Conservation (phyloP, 1,140 invertebrate species). For the Meteorus sp. region DNA sequence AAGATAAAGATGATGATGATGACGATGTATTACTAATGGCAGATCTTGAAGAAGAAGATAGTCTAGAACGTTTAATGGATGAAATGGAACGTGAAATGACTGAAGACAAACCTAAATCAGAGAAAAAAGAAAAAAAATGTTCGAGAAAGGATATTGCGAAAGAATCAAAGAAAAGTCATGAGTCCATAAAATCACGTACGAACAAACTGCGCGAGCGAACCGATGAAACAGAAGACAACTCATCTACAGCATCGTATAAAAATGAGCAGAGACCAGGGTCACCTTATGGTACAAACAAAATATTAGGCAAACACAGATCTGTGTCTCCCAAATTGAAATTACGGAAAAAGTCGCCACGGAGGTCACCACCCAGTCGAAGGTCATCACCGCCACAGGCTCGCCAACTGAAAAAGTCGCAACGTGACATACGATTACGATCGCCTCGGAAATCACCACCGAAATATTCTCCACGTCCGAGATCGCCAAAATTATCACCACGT, state of each 20-base stretch:
- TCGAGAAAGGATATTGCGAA: conserved; percentile 26
- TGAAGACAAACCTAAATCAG: conserved; percentile 30
- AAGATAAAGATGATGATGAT: conserved; percentile 46
- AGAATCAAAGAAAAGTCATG: conserved; percentile 22
- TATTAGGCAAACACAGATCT: conserved; percentile 35
- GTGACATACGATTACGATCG: conserved; percentile 39
- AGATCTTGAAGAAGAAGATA: conserved; percentile 54
- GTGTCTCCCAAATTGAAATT: conserved; percentile 45
- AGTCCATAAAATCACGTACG: conserved; percentile 19
- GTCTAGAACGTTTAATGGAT: conserved; percentile 52
- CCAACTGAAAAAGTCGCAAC: conserved; percentile 34
- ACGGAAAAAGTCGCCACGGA: conserved; percentile 36
- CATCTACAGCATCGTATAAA: conserved; percentile 24
- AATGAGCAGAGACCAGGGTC: conserved; percentile 36
- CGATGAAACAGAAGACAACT: conserved; percentile 17
- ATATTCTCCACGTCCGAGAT: conserved; percentile 39
- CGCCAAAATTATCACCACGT: conserved; percentile 34
- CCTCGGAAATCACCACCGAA: conserved; percentile 37
- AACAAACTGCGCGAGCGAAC: conserved; percentile 24
- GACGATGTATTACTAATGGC: conserved; percentile 52
- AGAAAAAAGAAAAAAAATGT: conserved; percentile 37
- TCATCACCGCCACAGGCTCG: too few species aligned
- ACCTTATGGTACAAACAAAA: conserved; percentile 28
- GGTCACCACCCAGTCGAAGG: conserved; percentile 41
- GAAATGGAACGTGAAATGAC: conserved; percentile 55